Base-by-base conservation (phyloP, 2,797 vertebrate genomes). In the Chelon auratus region DNA sequence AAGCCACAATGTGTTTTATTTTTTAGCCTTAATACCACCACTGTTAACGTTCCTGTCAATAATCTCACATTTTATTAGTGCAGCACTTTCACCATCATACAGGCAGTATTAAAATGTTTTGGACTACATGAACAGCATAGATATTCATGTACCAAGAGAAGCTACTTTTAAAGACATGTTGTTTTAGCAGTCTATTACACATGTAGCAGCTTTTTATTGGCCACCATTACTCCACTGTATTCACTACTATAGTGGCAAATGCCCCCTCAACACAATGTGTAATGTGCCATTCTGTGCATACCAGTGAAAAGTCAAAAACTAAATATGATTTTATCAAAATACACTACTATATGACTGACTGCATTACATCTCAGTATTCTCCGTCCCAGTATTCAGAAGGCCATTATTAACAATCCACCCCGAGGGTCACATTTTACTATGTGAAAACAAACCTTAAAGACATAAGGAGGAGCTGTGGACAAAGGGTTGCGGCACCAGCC, bases 1-100 rank as follows among this genome's bases (percentile, higher is more conserved):
- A 62, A 58, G 22, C 20, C 17, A 47, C n/a, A 66, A 52, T 68
- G n/a, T 45, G 58, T 43, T 60, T 77, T 47, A 75, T 85, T 84
- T 88, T 74, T 78, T 53, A 79, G 79, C 65, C 63, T 83, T 87
- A 70, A 83, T 82, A 77, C 68, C 81, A 72, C 74, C 90, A 92
- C 77, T 76, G n/a, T n/a, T n/a, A n/a, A 91, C 88, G 88, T 80
- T 83, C 77, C 80, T 63, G 82, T 91, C 91, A 92, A 93, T 90
- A 81, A 91, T 82, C 84, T 83, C 80, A 86, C 82, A 81, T 86
- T 89, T 82, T 75, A 87, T 83, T 73, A 84, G 89, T 79, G 72
- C 78, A 73, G 63, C 53, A 65, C 50, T 78, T 81, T 67, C 69
- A 54, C 18, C 73, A 77, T 81, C 57, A 76, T 55, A 67, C 72